Evolutionary conservation across 2,888 invertebrate genomes (phyloP).

Genomic region (Mythimna lalbum): DNA sequence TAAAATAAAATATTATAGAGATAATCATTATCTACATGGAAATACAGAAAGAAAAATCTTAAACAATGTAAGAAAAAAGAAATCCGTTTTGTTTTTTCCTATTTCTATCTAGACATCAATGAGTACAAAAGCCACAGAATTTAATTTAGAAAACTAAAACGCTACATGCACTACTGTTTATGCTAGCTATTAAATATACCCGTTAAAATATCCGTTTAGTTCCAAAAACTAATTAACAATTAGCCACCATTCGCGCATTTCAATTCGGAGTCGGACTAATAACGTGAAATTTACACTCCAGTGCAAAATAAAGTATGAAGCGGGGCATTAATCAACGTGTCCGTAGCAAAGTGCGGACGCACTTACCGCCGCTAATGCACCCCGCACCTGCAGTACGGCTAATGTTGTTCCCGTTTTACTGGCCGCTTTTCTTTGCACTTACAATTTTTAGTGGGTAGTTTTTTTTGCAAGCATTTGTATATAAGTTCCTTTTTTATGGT

Average conservation of each 20-base stretch:
- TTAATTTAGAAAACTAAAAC: neutral
- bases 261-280: constrained; percentile 29
- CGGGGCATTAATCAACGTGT: constrained; percentile 69
- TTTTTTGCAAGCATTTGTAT: constrained; percentile 45
- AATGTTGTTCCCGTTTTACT: constrained; percentile 58
- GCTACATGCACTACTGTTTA: neutral
- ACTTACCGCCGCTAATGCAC: constrained; percentile 73
- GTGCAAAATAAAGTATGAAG: constrained; percentile 62
- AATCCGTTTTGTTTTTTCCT: neutral
- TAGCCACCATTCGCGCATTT: constrained; percentile 11
- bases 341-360: constrained; percentile 67
- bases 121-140: neutral
- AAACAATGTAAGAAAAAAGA: neutral
- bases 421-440: constrained; percentile 52
- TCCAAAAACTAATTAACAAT: constrained; percentile 24
- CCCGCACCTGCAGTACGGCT: constrained; percentile 69
- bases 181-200: neutral
- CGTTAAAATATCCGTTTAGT: neutral
- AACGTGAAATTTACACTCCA: constrained; percentile 55
- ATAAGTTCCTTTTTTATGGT: constrained; percentile 7
- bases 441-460: constrained; percentile 38
- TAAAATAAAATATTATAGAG: no score
- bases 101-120: neutral
- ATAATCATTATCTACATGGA: neutral
- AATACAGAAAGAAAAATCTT: neutral